Percentiles rank a stretch among this genome's conserved stretches.
These are phyloP conservation scores for Melieria omissa DNA, from an alignment of 2,888 invertebrate genomes.

Conservation along the genomic window DNA sequence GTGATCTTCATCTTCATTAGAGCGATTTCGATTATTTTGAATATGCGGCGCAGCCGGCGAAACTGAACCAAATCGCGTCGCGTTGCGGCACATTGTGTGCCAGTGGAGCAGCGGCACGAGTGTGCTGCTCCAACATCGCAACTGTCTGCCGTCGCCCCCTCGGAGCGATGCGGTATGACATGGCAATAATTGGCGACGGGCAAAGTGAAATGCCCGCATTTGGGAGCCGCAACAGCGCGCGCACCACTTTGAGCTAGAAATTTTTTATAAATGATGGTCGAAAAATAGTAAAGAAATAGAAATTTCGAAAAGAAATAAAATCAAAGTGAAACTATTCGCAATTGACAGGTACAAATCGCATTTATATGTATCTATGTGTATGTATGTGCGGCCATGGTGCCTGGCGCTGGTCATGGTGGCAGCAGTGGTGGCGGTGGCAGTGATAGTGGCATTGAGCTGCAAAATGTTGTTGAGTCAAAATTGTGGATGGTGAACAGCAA, in stretches of 20 bases:
- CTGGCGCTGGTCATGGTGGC: conserved; percentile 18
- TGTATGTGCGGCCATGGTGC: conserved; percentile 25
- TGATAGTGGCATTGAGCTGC: background rate
- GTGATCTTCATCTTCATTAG: conserved; percentile 63
- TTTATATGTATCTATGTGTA: conserved; percentile 37
- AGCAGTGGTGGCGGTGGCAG: conserved; percentile 13
- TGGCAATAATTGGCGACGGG: conserved; percentile 18
- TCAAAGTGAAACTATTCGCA: conserved; percentile 49
- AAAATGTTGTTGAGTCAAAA: too few species aligned
- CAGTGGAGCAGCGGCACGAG: conserved; percentile 7
- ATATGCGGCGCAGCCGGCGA: conserved; percentile 36
- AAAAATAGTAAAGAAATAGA: background rate
- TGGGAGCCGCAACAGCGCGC: conserved; percentile 43
- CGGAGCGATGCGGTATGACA: conserved; percentile 13
- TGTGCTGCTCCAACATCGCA: background rate
- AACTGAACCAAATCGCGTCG: background rate
- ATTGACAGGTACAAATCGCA: conserved; percentile 61
- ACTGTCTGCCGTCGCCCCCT: conserved; percentile 7
- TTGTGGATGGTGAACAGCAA: too few species aligned
- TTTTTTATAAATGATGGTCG: conserved; percentile 20
- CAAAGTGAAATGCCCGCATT: conserved; percentile 46
- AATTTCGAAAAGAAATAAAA: conserved; percentile 8
- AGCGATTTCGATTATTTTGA: conserved; percentile 60
- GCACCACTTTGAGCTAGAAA: background rate
- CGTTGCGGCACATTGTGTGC: too few species aligned